Evolutionary conservation across 53 echinoderm and acorn worm species (phyloP), one percentile per base, ranked within the genome.

Genomic region (Hippasteria phrygiana): DNA sequence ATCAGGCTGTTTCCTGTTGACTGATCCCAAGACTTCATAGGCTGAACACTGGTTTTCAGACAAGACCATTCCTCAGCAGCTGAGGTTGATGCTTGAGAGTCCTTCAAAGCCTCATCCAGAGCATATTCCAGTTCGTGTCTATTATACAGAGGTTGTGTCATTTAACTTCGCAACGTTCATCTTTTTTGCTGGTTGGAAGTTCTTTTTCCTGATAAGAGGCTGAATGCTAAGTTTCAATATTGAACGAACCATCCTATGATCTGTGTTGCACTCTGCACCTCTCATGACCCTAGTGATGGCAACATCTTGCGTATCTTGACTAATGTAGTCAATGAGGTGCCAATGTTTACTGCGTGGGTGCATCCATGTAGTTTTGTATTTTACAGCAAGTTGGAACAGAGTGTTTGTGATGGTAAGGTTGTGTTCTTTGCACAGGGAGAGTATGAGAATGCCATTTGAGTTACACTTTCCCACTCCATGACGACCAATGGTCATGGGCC

Each of bases 231-330:
- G 65, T 24, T 20, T 64, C n/a, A 64, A 24, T 24, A 24, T 11
- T 10, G 77, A 77, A 22, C 77, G 45, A 43, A 77, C 77, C 32
- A 77, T 29, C 20, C 26, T 11, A 46, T 77, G 77, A 33, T 77
- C 77, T 43, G 77, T 47, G 16, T 51, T 26, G 46, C 77, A 77
- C 11, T 77, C 77, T 10, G 77, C 77, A 77, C 77, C 77, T 46
- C 77, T 6, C 77, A 77, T 77, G 35, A 5, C 73, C 33, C 73
- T 4, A 2, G 73, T 72, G 33, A 72, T 35, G 31, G 35, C 4
- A 20, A 72, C 73, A 72, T 72, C 36, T 5, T 20, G 40, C 5
- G 31, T 20, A 31, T 72, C 73, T 72, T 20, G 5, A 11, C n/a
- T 72, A 20, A 72, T 12, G 8, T 77, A 77, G 46, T 77, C 77